A percentile compares a stretch with the other conserved stretches of the same genome.
Evolutionary conservation across 2,888 invertebrate species (phyloP).

Genomic region (Amblyjoppa fuscipennis): DNA sequence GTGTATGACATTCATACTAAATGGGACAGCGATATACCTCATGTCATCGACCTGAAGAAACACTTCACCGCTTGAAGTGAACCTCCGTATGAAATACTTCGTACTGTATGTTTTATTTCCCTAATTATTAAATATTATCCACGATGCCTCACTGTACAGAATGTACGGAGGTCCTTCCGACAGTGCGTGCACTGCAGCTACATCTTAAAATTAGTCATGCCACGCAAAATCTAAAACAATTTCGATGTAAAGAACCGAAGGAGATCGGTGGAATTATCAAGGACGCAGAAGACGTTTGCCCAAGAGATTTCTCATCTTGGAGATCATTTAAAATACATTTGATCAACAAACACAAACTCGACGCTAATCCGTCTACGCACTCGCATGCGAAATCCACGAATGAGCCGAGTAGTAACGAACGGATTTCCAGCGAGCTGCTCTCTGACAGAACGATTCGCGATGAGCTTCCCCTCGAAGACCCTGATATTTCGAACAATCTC

Average conservation of each 20-base stretch:
- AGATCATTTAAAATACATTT: constrained; percentile 19
- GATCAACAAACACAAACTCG: background rate
- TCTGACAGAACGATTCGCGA: background rate
- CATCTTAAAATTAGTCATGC: background rate
- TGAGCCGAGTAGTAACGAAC: background rate
- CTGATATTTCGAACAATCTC: background rate
- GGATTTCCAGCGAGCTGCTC: background rate
- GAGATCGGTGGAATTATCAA: background rate
- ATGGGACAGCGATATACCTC: background rate
- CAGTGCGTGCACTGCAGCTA: background rate
- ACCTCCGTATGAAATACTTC: background rate
- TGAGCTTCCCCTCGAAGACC: background rate
- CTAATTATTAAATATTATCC: background rate
- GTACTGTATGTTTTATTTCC: background rate
- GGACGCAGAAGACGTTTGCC: background rate
- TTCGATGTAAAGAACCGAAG: constrained; percentile 15
- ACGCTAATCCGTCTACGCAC: background rate
- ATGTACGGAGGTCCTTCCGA: background rate
- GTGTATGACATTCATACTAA: background rate
- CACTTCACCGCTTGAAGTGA: constrained; percentile 3
- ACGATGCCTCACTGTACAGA: constrained; percentile 14
- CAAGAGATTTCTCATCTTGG: constrained; percentile 4
- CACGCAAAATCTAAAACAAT: background rate
- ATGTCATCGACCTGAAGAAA: constrained; percentile 2
- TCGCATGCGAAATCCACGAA: background rate